phyloP scores from a whole-genome alignment of 2,113 vertebrate species.

The Oncorhynchus tshawytscha region DNA sequence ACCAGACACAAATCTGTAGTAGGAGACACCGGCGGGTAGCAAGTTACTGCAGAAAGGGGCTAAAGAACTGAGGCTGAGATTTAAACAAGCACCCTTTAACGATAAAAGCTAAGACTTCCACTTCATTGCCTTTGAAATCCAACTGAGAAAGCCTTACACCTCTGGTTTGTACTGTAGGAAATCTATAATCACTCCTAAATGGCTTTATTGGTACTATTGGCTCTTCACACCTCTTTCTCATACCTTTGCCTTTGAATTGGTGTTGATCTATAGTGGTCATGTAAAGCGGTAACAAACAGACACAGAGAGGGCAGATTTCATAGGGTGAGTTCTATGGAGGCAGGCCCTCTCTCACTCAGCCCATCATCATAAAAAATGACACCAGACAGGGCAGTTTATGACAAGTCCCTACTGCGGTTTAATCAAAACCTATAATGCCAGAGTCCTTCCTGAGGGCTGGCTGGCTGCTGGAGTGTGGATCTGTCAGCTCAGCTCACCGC shows the following conservation, averaged over 20 bases:
- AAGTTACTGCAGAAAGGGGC: too few relatives aligned
- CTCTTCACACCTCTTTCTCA: conserved; percentile 44
- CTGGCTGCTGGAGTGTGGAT: neutral
- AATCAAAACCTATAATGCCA: conserved; percentile 16
- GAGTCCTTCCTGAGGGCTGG: conserved; percentile 16
- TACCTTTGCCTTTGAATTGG: conserved; percentile 33
- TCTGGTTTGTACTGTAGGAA: conserved; percentile 15
- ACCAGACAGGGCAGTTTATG: conserved; percentile 1
- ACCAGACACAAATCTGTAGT: too few relatives aligned
- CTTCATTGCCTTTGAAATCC: neutral
- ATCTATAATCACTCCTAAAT: conserved; percentile 22
- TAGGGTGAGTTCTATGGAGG: conserved; percentile 32
- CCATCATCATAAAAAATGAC: conserved; percentile 43
- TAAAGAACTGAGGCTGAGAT: neutral
- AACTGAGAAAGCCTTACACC: neutral
- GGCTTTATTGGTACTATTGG: conserved; percentile 43
- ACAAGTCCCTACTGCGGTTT: conserved; percentile 16
- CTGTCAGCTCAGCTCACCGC: neutral
- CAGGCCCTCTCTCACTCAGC: conserved; percentile 19
- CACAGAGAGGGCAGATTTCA: conserved; percentile 29
- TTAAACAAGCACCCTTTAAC: neutral
- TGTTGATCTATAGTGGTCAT: conserved; percentile 19
- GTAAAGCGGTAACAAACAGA: conserved; percentile 30
- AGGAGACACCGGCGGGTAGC: too few relatives aligned
- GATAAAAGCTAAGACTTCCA: neutral